Evolutionary conservation across 1,140 invertebrate genomes (phyloP), one percentile per base, ranked within the genome.

Genomic region (Trichoplusia ni): DNA sequence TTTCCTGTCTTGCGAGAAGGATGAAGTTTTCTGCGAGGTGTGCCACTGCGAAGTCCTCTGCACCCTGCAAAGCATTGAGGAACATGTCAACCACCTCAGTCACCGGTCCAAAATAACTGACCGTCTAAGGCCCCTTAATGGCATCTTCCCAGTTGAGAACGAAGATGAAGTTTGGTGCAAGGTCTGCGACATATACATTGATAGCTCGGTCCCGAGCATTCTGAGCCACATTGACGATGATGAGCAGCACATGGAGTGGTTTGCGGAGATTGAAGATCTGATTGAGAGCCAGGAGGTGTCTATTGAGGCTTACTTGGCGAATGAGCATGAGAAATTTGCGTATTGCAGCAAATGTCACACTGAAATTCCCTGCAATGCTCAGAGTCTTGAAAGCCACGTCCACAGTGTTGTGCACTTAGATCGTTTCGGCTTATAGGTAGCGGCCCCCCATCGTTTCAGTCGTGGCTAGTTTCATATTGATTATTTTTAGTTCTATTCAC

Each of bases 111-210:
- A 79, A 4, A 67, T 83, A 0, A 58, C 68, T 6, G 79, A 81
- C 4, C 75, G 62, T 11, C 56, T 84, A 0, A 86, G 84, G 51
- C 81, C 84, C 4, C 31, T 80, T 0, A 84, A 86, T 61, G 84
- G 76, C 3, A 78, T 86, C 61, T 86, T 86, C 49, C 46, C 70
- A 25, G 75, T 77, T 2, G 79, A 77, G 2, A 77, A 82, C 31
- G 64, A 79, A 16, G 70, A 79, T 19, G 80, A 84, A 33, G 54
- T 82, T 1, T 86, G 80, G 81, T 86, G 84, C 62, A 86, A 86
- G 69, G 58, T 86, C 2, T 86, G 84, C 38, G 68, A 84, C 62
- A 62, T 47, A 11, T 85, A 80, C 42, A 67, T 86, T 19, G 76
- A 80, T 0, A 79, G 84, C 19, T 69, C 71, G 1, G 69, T 75